Percentiles rank a stretch among this genome's conserved stretches.
Evolutionary conservation across 2,888 invertebrate genomes (phyloP).

Genomic region (Augochlorella aurata): DNA sequence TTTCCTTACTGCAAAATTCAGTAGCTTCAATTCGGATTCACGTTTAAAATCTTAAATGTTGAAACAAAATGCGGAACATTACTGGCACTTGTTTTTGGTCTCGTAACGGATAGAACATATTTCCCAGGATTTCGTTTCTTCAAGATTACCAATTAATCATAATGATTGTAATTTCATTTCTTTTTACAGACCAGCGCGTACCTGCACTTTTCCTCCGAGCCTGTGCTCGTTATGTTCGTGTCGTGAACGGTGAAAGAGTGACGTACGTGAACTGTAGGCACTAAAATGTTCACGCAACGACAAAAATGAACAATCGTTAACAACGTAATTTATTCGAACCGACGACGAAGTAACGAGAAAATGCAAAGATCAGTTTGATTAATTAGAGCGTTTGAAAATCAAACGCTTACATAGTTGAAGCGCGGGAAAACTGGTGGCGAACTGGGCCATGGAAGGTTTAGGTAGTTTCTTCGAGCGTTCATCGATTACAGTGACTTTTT

Average conservation of each 20-base stretch:
- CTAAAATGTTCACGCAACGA: conserved; percentile 29
- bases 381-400: not conserved
- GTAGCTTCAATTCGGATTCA: no score
- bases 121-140: conserved; percentile 10
- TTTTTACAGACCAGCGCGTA: conserved; percentile 75
- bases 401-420: not conserved
- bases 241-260: conserved; percentile 75
- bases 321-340: conserved; percentile 16
- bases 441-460: not conserved
- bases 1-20: no score
- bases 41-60: no score
- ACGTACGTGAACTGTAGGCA: conserved; percentile 76
- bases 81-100: not conserved
- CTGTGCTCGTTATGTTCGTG: conserved; percentile 81
- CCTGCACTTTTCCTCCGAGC: conserved; percentile 81
- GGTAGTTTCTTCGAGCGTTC: not conserved
- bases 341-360: not conserved
- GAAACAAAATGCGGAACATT: no score
- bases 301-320: conserved; percentile 32
- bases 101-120: not conserved
- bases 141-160: not conserved
- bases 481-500: not conserved
- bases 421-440: not conserved
- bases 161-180: conserved; percentile 9
- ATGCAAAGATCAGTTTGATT: not conserved